Conservation (phyloP, 2,797 vertebrate genomes). For the Octomys mimax region DNA sequence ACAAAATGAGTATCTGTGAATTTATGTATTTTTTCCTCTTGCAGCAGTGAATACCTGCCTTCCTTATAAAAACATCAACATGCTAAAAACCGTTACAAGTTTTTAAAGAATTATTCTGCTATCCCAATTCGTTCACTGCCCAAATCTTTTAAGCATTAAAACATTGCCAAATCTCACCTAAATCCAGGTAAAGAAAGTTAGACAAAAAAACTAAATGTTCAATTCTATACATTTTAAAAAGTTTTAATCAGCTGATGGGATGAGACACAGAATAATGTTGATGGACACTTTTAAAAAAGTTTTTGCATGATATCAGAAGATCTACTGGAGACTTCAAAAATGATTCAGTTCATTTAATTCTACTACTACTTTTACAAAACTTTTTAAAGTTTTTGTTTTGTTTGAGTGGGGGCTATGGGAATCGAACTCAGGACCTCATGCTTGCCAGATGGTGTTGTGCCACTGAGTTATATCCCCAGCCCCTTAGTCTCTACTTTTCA, state of each 20-base stretch:
- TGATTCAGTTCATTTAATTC: constrained; percentile 41
- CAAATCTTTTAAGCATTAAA: constrained; percentile 12
- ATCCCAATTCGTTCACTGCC: neutral
- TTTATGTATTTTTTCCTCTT: neutral
- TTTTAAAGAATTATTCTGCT: neutral
- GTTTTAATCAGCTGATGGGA: neutral
- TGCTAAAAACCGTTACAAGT: neutral
- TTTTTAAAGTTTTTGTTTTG: too few species aligned
- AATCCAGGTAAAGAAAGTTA: neutral
- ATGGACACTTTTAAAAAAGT: neutral
- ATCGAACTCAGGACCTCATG: too few species aligned
- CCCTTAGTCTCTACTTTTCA: neutral
- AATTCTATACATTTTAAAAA: neutral
- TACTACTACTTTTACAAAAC: neutral
- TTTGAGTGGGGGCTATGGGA: too few species aligned
- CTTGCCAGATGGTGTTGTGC: too few species aligned
- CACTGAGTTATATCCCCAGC: too few species aligned
- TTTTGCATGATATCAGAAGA: neutral
- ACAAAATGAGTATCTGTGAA: constrained; percentile 26
- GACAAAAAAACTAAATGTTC: constrained; percentile 8
- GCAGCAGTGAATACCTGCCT: neutral
- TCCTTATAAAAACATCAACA: constrained; percentile 45
- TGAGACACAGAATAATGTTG: neutral
- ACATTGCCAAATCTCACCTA: neutral
- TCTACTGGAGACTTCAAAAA: constrained; percentile 27